A percentile compares a stretch with the other conserved stretches of the same genome.
Evolutionary conservation across 2,797 vertebrate species (phyloP).

Genomic region (Leucoraja ocellata): DNA sequence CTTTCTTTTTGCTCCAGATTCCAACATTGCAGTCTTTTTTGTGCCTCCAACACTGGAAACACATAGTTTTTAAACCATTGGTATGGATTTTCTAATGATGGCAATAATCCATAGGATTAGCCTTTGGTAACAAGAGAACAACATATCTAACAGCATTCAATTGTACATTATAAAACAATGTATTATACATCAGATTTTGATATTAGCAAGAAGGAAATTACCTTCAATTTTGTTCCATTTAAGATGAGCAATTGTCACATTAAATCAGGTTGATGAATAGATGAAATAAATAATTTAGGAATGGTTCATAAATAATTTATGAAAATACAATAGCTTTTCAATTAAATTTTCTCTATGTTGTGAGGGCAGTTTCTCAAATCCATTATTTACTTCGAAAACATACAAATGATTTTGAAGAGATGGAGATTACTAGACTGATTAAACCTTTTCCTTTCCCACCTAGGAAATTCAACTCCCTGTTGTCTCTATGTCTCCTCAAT

Average conservation of each 20-base stretch:
- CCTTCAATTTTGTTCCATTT: neutral
- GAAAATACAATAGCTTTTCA: slow-evolving; percentile 1
- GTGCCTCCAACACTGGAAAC: neutral
- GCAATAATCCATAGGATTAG: neutral
- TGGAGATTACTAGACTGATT: neutral
- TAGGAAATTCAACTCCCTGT: neutral
- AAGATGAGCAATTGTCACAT: neutral
- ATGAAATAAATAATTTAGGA: slow-evolving; percentile 10
- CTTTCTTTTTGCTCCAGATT: too few relatives aligned
- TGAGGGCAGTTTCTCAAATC: neutral
- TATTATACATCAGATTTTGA: neutral
- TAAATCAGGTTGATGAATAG: slow-evolving; percentile 32
- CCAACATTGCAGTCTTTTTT: too few relatives aligned
- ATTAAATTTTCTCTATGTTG: slow-evolving; percentile 24
- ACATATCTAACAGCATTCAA: neutral
- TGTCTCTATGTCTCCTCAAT: neutral
- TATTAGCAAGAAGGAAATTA: neutral
- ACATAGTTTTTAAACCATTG: neutral
- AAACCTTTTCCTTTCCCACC: neutral
- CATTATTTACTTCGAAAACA: slow-evolving; percentile 14
- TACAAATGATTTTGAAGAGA: neutral
- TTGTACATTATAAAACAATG: neutral
- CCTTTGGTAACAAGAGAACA: neutral
- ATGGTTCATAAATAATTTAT: slow-evolving; percentile 26
- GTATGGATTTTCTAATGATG: neutral